Base-by-base conservation (phyloP, 1,140 invertebrate genomes). In the Diachasma alloeum region DNA sequence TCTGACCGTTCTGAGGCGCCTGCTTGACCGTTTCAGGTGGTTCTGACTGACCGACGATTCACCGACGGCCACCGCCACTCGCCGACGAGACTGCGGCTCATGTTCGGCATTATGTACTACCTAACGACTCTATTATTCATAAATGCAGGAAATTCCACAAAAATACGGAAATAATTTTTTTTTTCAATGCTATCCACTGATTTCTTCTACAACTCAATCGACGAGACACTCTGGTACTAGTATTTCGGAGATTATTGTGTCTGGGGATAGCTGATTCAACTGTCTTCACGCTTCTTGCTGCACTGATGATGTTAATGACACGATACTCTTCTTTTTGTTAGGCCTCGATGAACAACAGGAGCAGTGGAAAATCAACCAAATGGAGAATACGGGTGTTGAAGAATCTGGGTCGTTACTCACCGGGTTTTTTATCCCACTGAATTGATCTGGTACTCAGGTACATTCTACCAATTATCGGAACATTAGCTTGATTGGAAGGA, bases 401-500 rank as follows among this genome's bases (percentile, higher is more conserved):
- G n/a, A 53, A 73, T 73, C 46, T 74, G 53, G 72, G 48, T 74
- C 53, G 39, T 6, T 59, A 53, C 26, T 68, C 8, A 68, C 15
- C 26, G n/a, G 8, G 56, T 44, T 63, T 73, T 56, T 56, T 37
- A 56, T 48, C 42, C 17, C 22, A 17, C 37, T 37, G 19, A 63
- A 63, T 59, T 42, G 48, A 19, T 66, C 72, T 22, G 26, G 36
- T 63, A 48, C 31, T 37, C 53, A 42, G 59, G n/a, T 63, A 10
- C 9, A 17, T 83, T 82, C 74, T 19, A 19, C 83, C 79, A 88
- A 89, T 89, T 88, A 88, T 87, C 84, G 81, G 83, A 88, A 87
- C 87, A 89, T 89, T 88, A 88, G 86, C 84, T 85, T 89, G 87
- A 89, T 89, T 89, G 85, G 82, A 88, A 80, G 75, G 79, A 84